Base-by-base conservation (phyloP, 2,797 vertebrate species). In the Tapera naevia region DNA sequence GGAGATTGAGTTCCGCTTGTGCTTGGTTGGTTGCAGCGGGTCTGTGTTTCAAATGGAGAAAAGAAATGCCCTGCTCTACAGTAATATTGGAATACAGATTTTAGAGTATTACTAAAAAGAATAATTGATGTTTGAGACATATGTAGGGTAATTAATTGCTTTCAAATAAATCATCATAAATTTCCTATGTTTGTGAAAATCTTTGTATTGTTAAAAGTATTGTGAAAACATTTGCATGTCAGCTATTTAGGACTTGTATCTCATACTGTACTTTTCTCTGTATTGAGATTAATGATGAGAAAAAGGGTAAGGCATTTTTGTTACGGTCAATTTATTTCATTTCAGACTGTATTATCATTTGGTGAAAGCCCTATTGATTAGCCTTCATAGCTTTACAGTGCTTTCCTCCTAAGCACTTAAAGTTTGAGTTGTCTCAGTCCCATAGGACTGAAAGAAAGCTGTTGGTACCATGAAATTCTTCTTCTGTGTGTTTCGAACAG, bases 301-400 rank as follows among this genome's bases (percentile, higher is more conserved):
- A 89, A 88, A 95, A 73, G 65, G 33, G 32, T 80, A 89, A 92
- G 83, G 61, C 83, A 85, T 95, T 96, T 97, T 94, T 97, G 86
- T 83, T 97, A 91, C 91, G 78, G 74, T 82, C 45, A 93, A 89
- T 97, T 97, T 97, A 96, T 95, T 96, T 91, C 37, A 90, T 94
- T 97, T 97, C 83, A 95, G 92, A 88, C 81, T 95, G 75, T 97
- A 83, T 96, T 96, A 94, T 96, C 91, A 84, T 95, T 97, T 96
- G 86, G 72, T 95, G 82, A 91, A 97, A 96, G 75, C 76, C 86
- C 76, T 96, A 96, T 96, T 93, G 94, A 97, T 97, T 96, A 97
- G 32, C 80, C 89, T 95, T 97, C 88, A 86, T 95, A 95, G 91
- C 88, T 95, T 95, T 95, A 93, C 88, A 94, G 76, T 95, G 88